These are phyloP conservation scores for Chrysotoxum bicinctum DNA, from an alignment of 2,888 invertebrate genomes.

Conservation along the genomic window DNA sequence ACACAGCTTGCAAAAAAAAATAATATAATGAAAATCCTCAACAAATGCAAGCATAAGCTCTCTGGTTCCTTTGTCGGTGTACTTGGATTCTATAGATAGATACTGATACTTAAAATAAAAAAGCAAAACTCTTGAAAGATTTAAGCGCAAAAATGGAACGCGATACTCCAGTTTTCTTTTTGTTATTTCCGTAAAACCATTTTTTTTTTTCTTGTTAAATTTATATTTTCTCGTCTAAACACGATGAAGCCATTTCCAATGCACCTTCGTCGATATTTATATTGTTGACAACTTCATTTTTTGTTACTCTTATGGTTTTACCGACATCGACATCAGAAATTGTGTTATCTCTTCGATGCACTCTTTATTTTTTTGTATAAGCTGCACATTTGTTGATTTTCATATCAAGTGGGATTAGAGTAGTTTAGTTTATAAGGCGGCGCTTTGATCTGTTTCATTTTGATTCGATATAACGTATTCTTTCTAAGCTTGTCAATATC, in stretches of 20 bases:
- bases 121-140: not conserved
- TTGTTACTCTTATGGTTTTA: not conserved
- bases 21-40: constrained; percentile 51
- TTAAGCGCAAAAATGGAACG: constrained; percentile 19
- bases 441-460: constrained; percentile 74
- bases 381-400: constrained; percentile 76
- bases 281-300: constrained; percentile 26
- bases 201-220: not conserved
- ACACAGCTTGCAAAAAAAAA: constrained; percentile 38
- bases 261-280: constrained; percentile 24
- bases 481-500: constrained; percentile 25
- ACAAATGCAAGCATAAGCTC: constrained; percentile 65
- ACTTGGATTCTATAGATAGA: constrained; percentile 36
- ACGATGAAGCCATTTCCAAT: constrained; percentile 38
- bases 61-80: constrained; percentile 58
- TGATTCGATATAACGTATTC: constrained; percentile 58
- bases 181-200: not conserved
- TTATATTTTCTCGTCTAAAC: constrained; percentile 6
- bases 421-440: constrained; percentile 76
- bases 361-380: constrained; percentile 9
- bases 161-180: constrained; percentile 25
- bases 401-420: constrained; percentile 80
- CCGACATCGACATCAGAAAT: constrained; percentile 31
- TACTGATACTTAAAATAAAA: not conserved
- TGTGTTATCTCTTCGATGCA: constrained; percentile 60